phyloP scores from a whole-genome alignment of 2,797 vertebrate species.

The Rhadinocentrus ornatus region DNA sequence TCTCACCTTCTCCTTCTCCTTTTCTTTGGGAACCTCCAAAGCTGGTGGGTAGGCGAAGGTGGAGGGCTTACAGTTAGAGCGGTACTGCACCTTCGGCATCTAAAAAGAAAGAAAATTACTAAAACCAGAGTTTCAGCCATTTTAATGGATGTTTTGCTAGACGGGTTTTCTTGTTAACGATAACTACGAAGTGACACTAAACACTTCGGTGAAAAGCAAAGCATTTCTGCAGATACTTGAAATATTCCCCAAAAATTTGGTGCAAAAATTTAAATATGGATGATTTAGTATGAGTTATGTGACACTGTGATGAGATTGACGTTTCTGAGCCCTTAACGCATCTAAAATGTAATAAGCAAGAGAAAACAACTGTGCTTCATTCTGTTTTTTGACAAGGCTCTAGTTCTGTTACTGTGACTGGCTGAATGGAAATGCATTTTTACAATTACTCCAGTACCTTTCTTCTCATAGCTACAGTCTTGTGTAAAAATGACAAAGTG shows the following conservation, averaged over 20 bases:
- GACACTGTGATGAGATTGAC: not conserved
- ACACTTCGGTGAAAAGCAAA: too few relatives aligned
- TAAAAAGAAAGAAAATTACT: constrained; percentile 58
- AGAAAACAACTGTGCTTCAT: not conserved
- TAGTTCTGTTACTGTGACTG: not conserved
- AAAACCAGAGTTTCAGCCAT: not conserved
- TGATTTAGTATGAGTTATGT: too few relatives aligned
- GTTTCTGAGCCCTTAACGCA: too few relatives aligned
- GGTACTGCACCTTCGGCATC: constrained; percentile 99
- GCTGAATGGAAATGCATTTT: not conserved
- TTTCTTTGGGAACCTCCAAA: constrained; percentile 98
- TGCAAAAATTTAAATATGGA: too few relatives aligned
- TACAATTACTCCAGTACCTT: not conserved
- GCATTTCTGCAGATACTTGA: too few relatives aligned
- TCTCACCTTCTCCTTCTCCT: constrained; percentile 97
- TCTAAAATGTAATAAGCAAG: not conserved
- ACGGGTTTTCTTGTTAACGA: not conserved
- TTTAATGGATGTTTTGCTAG: not conserved
- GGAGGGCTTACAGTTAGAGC: constrained; percentile 98
- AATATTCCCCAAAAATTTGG: too few relatives aligned
- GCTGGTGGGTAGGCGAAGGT: constrained; percentile 98
- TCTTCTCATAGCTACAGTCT: constrained; percentile 3
- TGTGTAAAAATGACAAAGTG: constrained; percentile 35
- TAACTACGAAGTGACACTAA: too few relatives aligned
- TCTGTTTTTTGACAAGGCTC: too few relatives aligned